Percentiles rank a stretch among this genome's conserved stretches.
phyloP scores from a whole-genome alignment of 2,888 invertebrate genomes.

The Strigamia maritima region DNA sequence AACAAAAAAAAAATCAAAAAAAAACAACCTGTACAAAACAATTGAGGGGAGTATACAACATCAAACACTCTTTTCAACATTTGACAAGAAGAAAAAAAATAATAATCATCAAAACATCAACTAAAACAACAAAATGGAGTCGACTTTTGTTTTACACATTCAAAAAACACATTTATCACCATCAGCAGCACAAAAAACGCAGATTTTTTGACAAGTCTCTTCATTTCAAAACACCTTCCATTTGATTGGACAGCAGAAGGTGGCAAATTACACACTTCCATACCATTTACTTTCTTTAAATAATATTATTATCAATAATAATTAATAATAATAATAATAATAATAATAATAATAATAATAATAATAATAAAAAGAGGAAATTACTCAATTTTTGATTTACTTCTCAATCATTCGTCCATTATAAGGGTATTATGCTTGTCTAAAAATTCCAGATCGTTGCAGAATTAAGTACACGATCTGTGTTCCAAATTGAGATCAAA shows the following conservation, averaged over 20 bases:
- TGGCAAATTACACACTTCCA: not conserved
- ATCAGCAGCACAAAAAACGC: not conserved
- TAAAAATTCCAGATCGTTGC: not conserved
- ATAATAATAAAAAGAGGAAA: not conserved
- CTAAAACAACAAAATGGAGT: not conserved
- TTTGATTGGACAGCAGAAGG: constrained; percentile 10
- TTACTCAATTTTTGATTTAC: not conserved
- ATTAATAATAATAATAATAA: too few relatives aligned
- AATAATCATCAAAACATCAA: too few relatives aligned
- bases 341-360: too few relatives aligned
- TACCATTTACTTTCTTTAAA: not conserved
- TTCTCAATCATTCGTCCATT: not conserved
- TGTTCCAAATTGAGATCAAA: constrained; percentile 1
- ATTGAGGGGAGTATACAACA: not conserved
- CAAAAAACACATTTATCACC: not conserved
- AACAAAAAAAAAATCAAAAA: too few relatives aligned
- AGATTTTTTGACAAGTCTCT: not conserved
- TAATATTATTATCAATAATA: too few relatives aligned
- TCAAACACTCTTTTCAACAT: not conserved
- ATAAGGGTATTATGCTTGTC: constrained; percentile 5
- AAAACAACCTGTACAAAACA: not conserved
- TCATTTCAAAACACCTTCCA: not conserved
- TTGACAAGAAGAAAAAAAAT: not conserved
- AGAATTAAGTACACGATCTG: not conserved
- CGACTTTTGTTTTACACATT: not conserved